Conservation (phyloP, 30 jellyfish, hydroid and myxozoan species). For the Nemopilema nomurai region DNA sequence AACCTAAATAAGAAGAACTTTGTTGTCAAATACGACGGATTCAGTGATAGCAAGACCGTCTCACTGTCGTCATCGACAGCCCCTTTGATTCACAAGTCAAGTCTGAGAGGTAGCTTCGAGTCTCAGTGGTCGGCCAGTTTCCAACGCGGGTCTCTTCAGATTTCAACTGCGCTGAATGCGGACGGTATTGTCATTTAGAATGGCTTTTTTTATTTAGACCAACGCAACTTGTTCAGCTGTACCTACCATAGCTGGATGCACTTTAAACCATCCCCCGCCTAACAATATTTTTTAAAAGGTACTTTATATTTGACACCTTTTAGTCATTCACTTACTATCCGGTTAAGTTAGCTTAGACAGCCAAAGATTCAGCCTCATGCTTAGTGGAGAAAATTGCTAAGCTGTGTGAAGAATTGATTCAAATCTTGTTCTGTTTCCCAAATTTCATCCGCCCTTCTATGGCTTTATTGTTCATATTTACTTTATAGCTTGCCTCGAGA, state of each 20-base stretch:
- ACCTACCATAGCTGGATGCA: no score
- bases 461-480: no score
- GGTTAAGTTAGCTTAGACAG: no score
- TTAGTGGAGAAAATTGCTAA: no score
- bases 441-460: no score
- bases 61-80: conserved; percentile 38
- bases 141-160: conserved; percentile 17
- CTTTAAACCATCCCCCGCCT: no score
- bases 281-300: no score
- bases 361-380: no score
- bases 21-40: conserved; percentile 7
- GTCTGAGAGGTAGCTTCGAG: conserved; percentile 24
- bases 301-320: no score
- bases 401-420: no score
- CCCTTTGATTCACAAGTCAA: conserved; percentile 35
- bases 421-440: no score
- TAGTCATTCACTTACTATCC: no score
- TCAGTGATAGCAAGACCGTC: conserved; percentile 10
- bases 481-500: conserved; percentile 47
- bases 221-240: neutral
- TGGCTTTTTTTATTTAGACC: neutral
- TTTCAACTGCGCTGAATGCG: conserved; percentile 32
- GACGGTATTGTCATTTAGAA: conserved; percentile 1
- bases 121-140: conserved; percentile 41
- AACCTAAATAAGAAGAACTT: conserved; percentile 34